Conservation (phyloP, 2,113 vertebrate species). For the Dipodomys ordii region DNA sequence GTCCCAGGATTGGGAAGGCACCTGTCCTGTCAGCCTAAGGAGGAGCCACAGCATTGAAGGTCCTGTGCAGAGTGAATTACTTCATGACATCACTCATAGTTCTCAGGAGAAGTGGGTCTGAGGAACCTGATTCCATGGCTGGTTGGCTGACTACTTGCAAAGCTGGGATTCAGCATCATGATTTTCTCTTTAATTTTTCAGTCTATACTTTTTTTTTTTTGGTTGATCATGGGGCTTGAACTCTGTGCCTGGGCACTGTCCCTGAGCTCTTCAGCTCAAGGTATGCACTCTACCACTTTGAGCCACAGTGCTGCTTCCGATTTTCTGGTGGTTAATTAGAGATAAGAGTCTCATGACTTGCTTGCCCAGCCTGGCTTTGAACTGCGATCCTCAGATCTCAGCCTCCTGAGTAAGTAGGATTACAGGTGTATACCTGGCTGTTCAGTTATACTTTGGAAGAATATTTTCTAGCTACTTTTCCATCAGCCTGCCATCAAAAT, state of each 20-base stretch:
- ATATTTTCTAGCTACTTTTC: background rate
- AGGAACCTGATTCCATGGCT: background rate
- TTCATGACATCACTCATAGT: background rate
- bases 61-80: background rate
- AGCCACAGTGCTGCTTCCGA: too few relatives aligned
- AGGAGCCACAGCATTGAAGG: background rate
- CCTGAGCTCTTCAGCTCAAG: too few relatives aligned
- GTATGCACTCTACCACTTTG: too few relatives aligned
- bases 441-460: slow-evolving; percentile 31
- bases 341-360: too few relatives aligned
- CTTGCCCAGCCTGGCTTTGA: too few relatives aligned
- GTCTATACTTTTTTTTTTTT: background rate
- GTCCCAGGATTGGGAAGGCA: background rate
- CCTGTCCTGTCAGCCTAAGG: background rate
- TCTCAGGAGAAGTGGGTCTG: background rate
- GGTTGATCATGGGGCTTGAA: too few relatives aligned
- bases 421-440: too few relatives aligned
- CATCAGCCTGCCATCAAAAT: slow-evolving; percentile 53
- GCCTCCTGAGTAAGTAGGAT: too few relatives aligned
- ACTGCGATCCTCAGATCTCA: too few relatives aligned
- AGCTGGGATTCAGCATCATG: background rate
- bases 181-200: slow-evolving; percentile 24
- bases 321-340: too few relatives aligned
- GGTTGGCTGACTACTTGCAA: background rate
- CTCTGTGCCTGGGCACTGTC: too few relatives aligned